Evolutionary conservation across 2,888 invertebrate genomes (phyloP).

Genomic region (Pachydiplax longipennis): DNA sequence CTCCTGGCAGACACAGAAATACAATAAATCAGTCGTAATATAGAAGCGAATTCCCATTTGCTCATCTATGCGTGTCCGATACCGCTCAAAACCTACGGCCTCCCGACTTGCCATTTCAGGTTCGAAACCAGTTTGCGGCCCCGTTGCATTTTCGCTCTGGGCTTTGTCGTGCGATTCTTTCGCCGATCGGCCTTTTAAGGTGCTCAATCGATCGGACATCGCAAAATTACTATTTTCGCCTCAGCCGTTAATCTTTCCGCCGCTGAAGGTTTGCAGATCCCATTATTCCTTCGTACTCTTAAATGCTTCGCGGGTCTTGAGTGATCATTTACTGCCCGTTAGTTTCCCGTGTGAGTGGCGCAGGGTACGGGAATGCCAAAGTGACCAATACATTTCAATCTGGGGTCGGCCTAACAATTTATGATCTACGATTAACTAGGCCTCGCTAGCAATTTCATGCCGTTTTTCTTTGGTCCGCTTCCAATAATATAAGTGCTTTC

Average conservation of each 20-base stretch:
- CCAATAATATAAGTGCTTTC: no score
- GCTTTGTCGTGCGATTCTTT: not conserved
- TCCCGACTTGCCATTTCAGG: not conserved
- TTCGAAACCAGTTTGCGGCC: slow-evolving; percentile 19
- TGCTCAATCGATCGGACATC: no score
- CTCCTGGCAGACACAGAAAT: not conserved
- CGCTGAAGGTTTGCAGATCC: not conserved
- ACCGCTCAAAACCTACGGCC: not conserved
- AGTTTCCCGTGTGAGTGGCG: no score
- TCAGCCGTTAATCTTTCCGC: not conserved
- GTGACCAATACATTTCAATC: no score
- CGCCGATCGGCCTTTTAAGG: not conserved
- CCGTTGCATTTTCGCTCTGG: not conserved
- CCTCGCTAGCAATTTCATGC: no score
- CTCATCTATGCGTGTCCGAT: slow-evolving; percentile 34
- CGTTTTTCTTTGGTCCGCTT: no score
- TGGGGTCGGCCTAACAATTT: no score
- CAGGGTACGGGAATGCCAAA: no score
- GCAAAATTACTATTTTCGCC: not conserved
- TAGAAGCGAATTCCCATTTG: not conserved
- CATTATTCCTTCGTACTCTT: no score
- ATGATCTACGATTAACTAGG: no score
- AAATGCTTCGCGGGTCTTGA: no score
- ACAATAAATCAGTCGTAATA: slow-evolving; percentile 4
- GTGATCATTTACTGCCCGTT: no score